These are phyloP conservation scores for Acanthurus tractus DNA, from an alignment of 2,797 vertebrate species.

Conservation along the genomic window DNA sequence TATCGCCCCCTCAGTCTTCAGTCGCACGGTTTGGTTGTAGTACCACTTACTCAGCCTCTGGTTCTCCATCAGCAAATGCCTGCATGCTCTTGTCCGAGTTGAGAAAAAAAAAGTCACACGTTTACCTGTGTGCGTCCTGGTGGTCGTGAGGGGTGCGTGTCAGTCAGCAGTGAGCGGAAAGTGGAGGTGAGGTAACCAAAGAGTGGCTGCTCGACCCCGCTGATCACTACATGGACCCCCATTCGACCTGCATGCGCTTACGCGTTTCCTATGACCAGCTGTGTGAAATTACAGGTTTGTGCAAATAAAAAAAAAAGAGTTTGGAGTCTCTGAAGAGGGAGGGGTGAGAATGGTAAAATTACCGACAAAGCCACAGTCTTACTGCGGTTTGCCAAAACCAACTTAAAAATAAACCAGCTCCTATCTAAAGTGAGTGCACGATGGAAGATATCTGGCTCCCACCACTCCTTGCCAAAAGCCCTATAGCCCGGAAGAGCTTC, in stretches of 20 bases:
- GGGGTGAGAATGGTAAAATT: neutral
- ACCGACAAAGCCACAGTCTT: neutral
- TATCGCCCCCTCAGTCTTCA: constrained; percentile 64
- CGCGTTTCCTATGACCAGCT: constrained; percentile 83
- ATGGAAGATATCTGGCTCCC: constrained; percentile 9
- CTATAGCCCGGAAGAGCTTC: constrained; percentile 61
- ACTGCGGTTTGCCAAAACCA: neutral
- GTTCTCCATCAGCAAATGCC: constrained; percentile 80
- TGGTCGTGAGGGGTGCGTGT: constrained; percentile 79
- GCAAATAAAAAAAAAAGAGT: constrained; percentile 18
- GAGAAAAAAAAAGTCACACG: constrained; percentile 81
- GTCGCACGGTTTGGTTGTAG: constrained; percentile 43
- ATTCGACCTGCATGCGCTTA: constrained; percentile 81
- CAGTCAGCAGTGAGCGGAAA: constrained; percentile 81
- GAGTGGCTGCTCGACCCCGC: constrained; percentile 79
- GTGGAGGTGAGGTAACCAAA: constrained; percentile 77
- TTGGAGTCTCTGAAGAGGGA: constrained; percentile 6
- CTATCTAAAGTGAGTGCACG: neutral
- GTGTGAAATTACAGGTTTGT: constrained; percentile 86
- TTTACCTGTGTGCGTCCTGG: constrained; percentile 88
- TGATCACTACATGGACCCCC: constrained; percentile 82
- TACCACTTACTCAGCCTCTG: constrained; percentile 74
- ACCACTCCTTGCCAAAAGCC: constrained; percentile 25
- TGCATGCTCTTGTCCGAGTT: constrained; percentile 75
- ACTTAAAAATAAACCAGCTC: neutral